Evolutionary conservation across 2,113 vertebrate genomes (phyloP), one percentile per base, ranked within the genome.

Genomic region (Entelurus aequoreus): DNA sequence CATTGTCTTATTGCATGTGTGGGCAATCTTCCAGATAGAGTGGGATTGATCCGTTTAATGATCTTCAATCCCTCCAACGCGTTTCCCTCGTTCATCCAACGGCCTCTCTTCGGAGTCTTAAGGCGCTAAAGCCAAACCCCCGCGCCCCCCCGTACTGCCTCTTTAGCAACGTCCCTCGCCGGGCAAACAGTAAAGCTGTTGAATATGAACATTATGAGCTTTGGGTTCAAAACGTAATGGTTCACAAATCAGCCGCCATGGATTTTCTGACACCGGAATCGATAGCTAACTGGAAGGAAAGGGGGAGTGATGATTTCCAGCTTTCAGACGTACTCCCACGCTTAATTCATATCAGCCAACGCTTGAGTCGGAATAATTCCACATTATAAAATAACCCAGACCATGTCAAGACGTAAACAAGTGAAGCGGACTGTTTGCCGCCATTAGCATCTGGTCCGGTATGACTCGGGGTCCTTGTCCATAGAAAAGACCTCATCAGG

Each of bases 231-330:
- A 91, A 92, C 86, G 83, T 92, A 92, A 93, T 89, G 88, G 82
- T 90, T 89, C 88, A 93, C 91, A 93, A 94, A 94, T 94, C 92
- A 94, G 86, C 86, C 65, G n/a, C 69, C 88, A 93, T 93, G 85
- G 93, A 94, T 94, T 93, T 93, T 88, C 84, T 89, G 89, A 76
- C 92, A 69, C 74, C 66, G 56, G 74, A 74, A 89, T 91, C 90
- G 85, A 89, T 93, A 91, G 85, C 84, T 82, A 82, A 82, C 83
- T 87, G 88, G 90, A 90, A 79, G 88, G 87, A 46, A 46, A 44
- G 11, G 42, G 42, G 42, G 85, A 88, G 90, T 92, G 89, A 86
- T 82, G 89, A 85, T 91, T 94, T 87, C 85, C 66, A 84, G 87
- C 80, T 84, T 82, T 86, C 85, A 90, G 88, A 93, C 90, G 89